Evolutionary conservation across 2,113 vertebrate genomes (phyloP).

Genomic region (Apteryx mantelli): DNA sequence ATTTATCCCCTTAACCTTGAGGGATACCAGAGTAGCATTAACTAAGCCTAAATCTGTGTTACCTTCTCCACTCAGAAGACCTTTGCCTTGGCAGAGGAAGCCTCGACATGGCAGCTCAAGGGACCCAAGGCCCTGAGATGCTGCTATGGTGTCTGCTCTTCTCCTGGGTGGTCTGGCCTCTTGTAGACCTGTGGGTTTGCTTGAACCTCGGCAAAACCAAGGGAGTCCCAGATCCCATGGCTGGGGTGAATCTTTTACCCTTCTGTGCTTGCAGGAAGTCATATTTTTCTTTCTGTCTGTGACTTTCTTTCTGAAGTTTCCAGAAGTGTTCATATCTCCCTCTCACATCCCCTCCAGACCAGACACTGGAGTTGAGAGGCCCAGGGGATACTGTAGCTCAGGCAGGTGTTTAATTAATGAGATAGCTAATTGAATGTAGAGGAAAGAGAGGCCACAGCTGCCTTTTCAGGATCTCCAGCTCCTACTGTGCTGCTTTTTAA

Average conservation of each 20-base stretch:
- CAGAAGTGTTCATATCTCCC: not conserved
- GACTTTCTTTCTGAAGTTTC: not conserved
- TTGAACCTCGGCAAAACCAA: not conserved
- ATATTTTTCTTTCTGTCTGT: not conserved
- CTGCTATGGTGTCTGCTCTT: not conserved
- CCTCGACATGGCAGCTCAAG: not conserved
- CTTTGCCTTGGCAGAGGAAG: not conserved
- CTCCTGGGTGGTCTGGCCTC: not conserved
- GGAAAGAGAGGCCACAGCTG: not conserved
- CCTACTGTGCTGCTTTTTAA: not conserved
- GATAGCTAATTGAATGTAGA: not conserved
- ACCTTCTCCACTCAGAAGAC: not conserved
- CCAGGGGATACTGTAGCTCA: not conserved
- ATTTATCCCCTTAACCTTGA: not conserved
- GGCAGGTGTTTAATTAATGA: not conserved
- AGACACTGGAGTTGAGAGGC: not conserved
- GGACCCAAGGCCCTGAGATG: not conserved
- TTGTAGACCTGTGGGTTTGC: not conserved
- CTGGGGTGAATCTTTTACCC: not conserved
- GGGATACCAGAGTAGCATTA: not conserved
- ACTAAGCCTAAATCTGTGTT: not conserved
- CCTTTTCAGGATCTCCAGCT: not conserved
- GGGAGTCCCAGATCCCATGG: not conserved
- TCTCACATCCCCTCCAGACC: not conserved
- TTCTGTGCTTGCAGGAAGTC: not conserved